Evolutionary conservation across 2,113 vertebrate species (phyloP), one percentile per base, ranked within the genome.

Genomic region (Gobiocypris rarus): DNA sequence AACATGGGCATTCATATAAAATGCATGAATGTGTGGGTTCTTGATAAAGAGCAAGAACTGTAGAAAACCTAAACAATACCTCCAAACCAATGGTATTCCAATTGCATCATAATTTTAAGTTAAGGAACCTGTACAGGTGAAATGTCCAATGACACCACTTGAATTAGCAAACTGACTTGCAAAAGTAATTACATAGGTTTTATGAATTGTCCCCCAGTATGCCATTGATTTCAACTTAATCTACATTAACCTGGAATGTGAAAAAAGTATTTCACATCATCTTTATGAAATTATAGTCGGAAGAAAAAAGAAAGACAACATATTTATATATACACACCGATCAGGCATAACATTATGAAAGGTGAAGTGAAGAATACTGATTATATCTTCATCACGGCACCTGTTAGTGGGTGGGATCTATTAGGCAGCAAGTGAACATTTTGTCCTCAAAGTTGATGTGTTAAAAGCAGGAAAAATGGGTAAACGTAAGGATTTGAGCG

Each of bases 1-100:
- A 78, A 70, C 75, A 79, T 17, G 52, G 58, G 6, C 24, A 52
- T 80, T 81, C 83, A 78, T 81, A 50, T 70, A 14, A 56, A 80
- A 70, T 82, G 74, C 63, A 31, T 50, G 24, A 43, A 58, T 80
- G 45, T 70, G 50, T 70, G 50, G 71, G 75, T 56, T 81, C 24
- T 52, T 24, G 43, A 56, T 58, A n/a, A 81, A 73, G 48, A 65
- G 50, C 9, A 52, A 31, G 28, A 38, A 52, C 11, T 19, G 24
- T 19, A 38, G 26, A 22, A 31, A 63, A 70, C 34, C 48, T 43
- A 5, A 70, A 77, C 13, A 71, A 71, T 43, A 67, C 24, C 45
- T 50, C 43, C 52, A 75, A 75, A 50, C 13, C 6, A 74, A 50
- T 14, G 4, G 6, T 74, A 74, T 74, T 75, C 48, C 15, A 19